Conservation (phyloP, 2,797 vertebrate genomes). For the Mormyrus proboscirostris region DNA sequence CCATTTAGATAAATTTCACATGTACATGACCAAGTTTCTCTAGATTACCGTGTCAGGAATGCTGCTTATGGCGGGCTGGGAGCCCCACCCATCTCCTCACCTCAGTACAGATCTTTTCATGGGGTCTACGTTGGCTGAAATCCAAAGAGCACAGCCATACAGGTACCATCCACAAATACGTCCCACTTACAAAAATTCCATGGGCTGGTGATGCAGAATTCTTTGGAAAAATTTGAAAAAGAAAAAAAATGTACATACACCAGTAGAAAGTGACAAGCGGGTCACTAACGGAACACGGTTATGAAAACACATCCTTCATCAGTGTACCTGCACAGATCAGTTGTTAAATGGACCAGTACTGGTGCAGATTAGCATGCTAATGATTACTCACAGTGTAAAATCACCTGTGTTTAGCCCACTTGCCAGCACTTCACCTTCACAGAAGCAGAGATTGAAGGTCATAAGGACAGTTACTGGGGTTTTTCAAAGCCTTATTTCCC, state of each 20-base stretch:
- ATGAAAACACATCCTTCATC: background rate
- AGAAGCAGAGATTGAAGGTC: background rate
- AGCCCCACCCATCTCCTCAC: background rate
- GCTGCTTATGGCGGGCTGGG: background rate
- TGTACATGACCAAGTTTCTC: conserved; percentile 20
- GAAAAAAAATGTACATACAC: background rate
- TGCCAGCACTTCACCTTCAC: background rate
- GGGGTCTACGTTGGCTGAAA: no score
- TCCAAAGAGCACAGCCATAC: background rate
- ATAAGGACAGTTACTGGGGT: background rate
- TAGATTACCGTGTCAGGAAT: background rate
- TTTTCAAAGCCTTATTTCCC: background rate
- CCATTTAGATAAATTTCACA: conserved; percentile 16
- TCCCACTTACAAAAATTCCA: background rate
- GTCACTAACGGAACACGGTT: background rate
- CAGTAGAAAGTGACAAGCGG: background rate
- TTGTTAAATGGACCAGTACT: background rate
- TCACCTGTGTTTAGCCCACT: background rate
- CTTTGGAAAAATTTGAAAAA: background rate
- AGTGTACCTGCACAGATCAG: background rate
- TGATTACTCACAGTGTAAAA: background rate
- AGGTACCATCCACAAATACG: background rate
- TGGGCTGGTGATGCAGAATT: background rate
- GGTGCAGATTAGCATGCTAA: background rate
- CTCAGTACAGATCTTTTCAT: background rate